A percentile compares a stretch with the other conserved stretches of the same genome.
Evolutionary conservation across 2,113 vertebrate genomes (phyloP).

Genomic region (Dicaeum eximium): DNA sequence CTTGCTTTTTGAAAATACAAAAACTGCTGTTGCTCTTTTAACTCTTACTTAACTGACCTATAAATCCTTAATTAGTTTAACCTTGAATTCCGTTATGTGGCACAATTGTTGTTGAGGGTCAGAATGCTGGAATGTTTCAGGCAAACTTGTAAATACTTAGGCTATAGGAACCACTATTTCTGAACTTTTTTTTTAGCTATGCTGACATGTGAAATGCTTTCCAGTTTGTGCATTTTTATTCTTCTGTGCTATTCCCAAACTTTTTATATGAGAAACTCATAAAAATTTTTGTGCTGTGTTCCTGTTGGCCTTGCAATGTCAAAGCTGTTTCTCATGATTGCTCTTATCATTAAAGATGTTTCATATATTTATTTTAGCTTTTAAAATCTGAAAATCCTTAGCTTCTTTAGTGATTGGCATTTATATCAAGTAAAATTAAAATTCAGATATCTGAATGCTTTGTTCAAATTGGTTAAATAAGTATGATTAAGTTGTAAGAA

Average conservation of each 20-base stretch:
- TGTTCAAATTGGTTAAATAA: conserved; percentile 18
- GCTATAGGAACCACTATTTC: not conserved
- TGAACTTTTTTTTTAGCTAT: not conserved
- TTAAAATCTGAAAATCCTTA: not conserved
- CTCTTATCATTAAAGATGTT: not conserved
- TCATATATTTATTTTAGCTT: not conserved
- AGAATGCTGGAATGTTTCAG: not conserved
- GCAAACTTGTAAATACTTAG: not conserved
- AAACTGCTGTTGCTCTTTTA: not conserved
- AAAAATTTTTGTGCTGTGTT: not conserved
- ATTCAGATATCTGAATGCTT: not conserved
- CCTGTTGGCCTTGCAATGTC: not conserved
- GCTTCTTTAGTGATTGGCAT: not conserved
- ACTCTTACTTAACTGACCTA: not conserved
- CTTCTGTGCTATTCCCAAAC: not conserved
- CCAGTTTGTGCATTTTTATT: not conserved
- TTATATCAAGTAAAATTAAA: not conserved
- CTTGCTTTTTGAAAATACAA: not conserved
- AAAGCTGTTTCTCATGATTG: not conserved
- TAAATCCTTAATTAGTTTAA: not conserved
- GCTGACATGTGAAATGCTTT: not conserved
- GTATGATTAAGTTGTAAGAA: conserved; percentile 52
- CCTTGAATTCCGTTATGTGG: not conserved
- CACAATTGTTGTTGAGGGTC: not conserved
- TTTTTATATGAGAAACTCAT: not conserved